Percentiles rank a stretch among this genome's conserved stretches.
Conservation (phyloP, 2,113 vertebrate species). For the Epinephelus moara region DNA sequence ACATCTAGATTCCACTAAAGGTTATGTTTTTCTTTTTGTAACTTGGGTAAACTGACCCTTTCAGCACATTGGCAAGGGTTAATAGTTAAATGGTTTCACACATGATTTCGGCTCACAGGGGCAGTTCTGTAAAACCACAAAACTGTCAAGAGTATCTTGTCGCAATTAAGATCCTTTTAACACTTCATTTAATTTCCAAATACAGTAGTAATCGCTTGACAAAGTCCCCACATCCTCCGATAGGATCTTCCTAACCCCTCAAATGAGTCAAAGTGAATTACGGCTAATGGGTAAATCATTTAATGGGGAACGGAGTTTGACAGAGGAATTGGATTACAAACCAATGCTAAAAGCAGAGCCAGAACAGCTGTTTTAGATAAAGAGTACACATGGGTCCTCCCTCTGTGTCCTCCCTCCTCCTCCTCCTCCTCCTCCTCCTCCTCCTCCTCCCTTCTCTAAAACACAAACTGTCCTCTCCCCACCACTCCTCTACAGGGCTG, state of each 20-base stretch:
- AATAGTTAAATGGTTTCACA: not conserved
- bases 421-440: constrained; percentile 34
- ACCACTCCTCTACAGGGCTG: constrained; percentile 15
- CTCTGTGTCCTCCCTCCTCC: constrained; percentile 23
- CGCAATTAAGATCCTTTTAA: constrained; percentile 63
- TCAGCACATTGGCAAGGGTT: not conserved
- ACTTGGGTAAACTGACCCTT: not conserved
- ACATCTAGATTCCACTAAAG: not conserved
- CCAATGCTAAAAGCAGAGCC: constrained; percentile 62
- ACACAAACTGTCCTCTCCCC: constrained; percentile 64
- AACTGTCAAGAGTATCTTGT: constrained; percentile 41
- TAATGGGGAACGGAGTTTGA: constrained; percentile 69
- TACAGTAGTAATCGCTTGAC: constrained; percentile 66
- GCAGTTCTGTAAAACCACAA: constrained; percentile 45
- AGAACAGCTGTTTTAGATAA: constrained; percentile 81
- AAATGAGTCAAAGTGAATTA: constrained; percentile 75
- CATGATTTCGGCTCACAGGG: constrained; percentile 3
- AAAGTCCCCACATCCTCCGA: constrained; percentile 60
- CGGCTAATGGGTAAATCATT: constrained; percentile 71
- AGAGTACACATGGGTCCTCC: constrained; percentile 68
- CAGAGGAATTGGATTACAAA: constrained; percentile 75
- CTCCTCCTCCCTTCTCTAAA: constrained; percentile 27
- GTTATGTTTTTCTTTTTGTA: not conserved
- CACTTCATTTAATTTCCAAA: constrained; percentile 71
- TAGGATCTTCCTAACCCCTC: constrained; percentile 60